Base-by-base conservation (phyloP, 1,140 invertebrate genomes). In the Diabrotica undecimpunctata region DNA sequence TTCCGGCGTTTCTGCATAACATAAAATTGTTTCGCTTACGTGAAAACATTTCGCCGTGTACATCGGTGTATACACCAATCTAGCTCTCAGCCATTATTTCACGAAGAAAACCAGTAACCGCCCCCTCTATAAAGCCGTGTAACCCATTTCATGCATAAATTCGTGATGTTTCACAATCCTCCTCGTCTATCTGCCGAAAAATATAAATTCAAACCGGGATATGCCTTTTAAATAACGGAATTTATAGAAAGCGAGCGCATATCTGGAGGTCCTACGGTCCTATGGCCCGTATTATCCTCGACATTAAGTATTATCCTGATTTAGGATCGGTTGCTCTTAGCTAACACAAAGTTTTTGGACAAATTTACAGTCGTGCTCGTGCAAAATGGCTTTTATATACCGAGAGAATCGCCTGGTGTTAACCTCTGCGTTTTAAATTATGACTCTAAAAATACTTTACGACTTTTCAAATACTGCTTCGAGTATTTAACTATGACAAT, bases 361-460 rank as follows among this genome's bases (percentile, higher is more conserved):
- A 67, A 67, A 67, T 67, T 67, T 67, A 67, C 62, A 67, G 54
- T 67, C 66, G 62, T 67, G 66, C 54, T 55, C 37, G 66, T 37
- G 66, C 66, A 67, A 64, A 64, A 62, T 62, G 61, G 51, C 51
- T 54, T 62, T 39, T 62, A 51, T 46, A 46, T 60, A 57, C 46
- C 58, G 58, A 25, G 39, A 38, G 58, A 60, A 38, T 46, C 7
- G 39, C n/a, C 12, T 11, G 58, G 11, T 57, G 25, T 60, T 25
- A 25, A 25, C 25, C 25, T 25, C 25, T 25, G 25, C 25, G 4
- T 4, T 1, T 25, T 25, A 25, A 25, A 25, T 25, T 25, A 25
- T 25, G 25, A n/a, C n/a, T n/a, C n/a, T n/a, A n/a, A n/a, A n/a
- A n/a, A n/a, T n/a, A n/a, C 25, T 25, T 25, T 25, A 25, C 25